Evolutionary conservation across 2,113 vertebrate species (phyloP), one percentile per base, ranked within the genome.

Genomic region (Dicrurus megarhynchus): DNA sequence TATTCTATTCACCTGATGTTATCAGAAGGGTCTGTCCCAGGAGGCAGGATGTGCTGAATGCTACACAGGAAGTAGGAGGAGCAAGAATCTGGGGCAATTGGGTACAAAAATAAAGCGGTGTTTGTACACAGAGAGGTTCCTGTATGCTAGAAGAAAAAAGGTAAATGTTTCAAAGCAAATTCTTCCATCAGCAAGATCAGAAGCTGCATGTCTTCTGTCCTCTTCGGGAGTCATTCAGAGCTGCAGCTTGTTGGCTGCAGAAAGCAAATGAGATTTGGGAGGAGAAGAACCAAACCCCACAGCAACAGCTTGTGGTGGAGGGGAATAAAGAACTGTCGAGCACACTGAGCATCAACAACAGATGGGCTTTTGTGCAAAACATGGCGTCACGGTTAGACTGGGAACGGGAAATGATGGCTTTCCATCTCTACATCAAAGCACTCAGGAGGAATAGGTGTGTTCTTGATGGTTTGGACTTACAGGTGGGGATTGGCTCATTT

Each of bases 331-430:
- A 96, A 65, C 85, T 96, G 89, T 89, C 78, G 9, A 96, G 94
- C 92, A 93, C 84, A 60, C 60, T 91, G 96, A 96, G 73, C 84
- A 80, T 97, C 97, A 97, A 97, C 94, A 97, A 92, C 96, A 97
- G 97, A 97, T 97, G 96, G 97, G 44, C 32, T 97, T 93, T 94
- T 95, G 92, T 96, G 88, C 90, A 90, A 93, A 97, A 91, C 73
- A 85, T 93, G 91, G 95, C 87, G 59, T 81, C 79, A 80, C 75
- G 57, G 69, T 84, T 84, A 93, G 86, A 77, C 61, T 74, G 69
- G 73, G 61, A 92, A 81, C 3, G 21, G 84, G 87, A 96, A 97
- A 77, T 79, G 76, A 93, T 5, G 59, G 82, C 57, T 95, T 96
- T 93, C 81, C 49, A 93, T 83, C 57, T 86, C 44, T 79, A 60